These are phyloP conservation scores for Phylloscopus whistleri DNA, from an alignment of 2,113 vertebrate genomes.

Conservation along the genomic window DNA sequence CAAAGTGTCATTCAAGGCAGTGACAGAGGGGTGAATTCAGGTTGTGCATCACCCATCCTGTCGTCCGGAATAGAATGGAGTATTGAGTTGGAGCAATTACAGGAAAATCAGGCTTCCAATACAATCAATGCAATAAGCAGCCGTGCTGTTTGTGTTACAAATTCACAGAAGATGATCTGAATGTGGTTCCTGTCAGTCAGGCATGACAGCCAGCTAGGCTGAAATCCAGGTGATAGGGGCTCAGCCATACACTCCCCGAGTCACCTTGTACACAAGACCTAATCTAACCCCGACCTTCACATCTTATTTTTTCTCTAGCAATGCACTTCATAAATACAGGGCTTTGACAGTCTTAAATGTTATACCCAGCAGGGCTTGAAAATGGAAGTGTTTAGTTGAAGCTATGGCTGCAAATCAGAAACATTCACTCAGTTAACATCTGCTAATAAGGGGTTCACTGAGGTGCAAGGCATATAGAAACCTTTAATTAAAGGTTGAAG, in stretches of 20 bases:
- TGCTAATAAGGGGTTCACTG: neutral
- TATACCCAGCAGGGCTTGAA: neutral
- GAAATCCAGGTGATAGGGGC: neutral
- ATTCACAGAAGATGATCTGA: neutral
- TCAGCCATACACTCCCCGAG: neutral
- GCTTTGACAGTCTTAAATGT: neutral
- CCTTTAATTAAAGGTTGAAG: neutral
- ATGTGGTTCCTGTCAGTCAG: neutral
- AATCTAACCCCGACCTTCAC: neutral
- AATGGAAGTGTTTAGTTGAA: neutral
- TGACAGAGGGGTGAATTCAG: neutral
- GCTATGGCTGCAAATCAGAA: neutral
- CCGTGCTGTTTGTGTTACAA: neutral
- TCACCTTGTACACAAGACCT: neutral
- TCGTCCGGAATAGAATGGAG: neutral
- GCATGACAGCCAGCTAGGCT: neutral
- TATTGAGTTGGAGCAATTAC: neutral
- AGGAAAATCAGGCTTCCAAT: neutral
- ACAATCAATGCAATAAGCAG: neutral
- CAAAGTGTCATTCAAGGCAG: neutral
- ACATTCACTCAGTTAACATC: neutral
- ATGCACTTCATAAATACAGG: neutral
- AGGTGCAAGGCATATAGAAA: neutral
- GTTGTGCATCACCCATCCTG: neutral
- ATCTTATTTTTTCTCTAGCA: neutral